Percentiles rank a stretch among this genome's conserved stretches.
These are phyloP conservation scores for Pelmatolapia mariae DNA, from an alignment of 2,113 vertebrate genomes.

Conservation along the genomic window DNA sequence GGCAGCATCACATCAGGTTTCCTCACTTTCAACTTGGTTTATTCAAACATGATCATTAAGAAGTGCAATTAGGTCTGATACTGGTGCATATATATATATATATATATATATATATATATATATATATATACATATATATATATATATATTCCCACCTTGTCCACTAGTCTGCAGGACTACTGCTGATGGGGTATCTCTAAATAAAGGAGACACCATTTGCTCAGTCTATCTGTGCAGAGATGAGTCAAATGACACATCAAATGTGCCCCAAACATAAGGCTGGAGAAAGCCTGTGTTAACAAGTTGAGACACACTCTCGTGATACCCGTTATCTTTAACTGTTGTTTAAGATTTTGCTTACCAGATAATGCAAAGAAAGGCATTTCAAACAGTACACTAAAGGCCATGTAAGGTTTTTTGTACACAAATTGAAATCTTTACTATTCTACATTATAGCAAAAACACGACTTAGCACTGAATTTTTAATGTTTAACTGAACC, in stretches of 20 bases:
- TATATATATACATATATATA: no score
- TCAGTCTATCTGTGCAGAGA: not conserved
- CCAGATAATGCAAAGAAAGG: not conserved
- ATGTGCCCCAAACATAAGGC: not conserved
- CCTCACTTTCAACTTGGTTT: no score
- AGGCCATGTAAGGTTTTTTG: not conserved
- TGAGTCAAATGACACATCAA: not conserved
- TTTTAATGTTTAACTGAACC: not conserved
- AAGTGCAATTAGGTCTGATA: no score
- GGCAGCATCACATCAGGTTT: no score
- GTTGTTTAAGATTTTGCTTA: not conserved
- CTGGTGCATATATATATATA: no score
- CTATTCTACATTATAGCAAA: not conserved
- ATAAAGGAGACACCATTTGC: not conserved
- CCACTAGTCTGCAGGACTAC: not conserved
- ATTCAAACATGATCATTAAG: no score
- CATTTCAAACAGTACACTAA: not conserved
- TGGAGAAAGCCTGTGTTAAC: not conserved
- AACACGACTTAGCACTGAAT: not conserved
- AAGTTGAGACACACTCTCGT: not conserved
- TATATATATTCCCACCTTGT: not conserved
- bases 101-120: not conserved
- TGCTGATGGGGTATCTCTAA: not conserved
- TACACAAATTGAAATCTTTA: rapidly evolving
- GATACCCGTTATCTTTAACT: not conserved